Evolutionary conservation across 2,888 invertebrate species (phyloP).

Genomic region (Phytoseiulus persimilis): DNA sequence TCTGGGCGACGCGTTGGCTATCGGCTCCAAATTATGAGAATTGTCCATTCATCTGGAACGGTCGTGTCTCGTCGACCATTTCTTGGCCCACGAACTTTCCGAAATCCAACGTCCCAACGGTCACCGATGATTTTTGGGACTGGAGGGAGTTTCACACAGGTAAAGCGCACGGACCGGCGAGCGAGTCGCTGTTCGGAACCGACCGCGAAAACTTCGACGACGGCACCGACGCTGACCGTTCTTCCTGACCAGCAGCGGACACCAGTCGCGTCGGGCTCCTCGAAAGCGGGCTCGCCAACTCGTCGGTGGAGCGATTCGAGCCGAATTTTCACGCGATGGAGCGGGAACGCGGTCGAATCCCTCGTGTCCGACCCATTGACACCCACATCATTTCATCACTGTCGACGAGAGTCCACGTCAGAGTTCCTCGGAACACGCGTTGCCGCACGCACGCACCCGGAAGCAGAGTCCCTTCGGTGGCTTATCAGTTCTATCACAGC

Average conservation of each 20-base stretch:
- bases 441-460: background rate
- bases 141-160: background rate
- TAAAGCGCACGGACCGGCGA: background rate
- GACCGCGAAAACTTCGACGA: background rate
- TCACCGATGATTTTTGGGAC: background rate
- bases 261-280: background rate
- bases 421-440: background rate
- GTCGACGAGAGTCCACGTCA: background rate
- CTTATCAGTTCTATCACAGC: background rate
- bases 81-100: conserved; percentile 34
- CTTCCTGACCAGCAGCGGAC: background rate
- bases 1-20: background rate
- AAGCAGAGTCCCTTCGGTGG: background rate
- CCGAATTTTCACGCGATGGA: too few relatives aligned
- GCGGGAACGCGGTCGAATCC: background rate
- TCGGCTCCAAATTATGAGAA: conserved; percentile 32
- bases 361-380: background rate
- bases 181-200: background rate
- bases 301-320: background rate
- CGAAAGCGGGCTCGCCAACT: background rate
- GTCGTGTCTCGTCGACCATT: background rate
- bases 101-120: background rate
- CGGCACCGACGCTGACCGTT: background rate
- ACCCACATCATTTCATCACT: background rate
- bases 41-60: conserved; percentile 32